These are phyloP conservation scores for Tragelaphus imberbis DNA, from an alignment of 2,113 vertebrate species.

Conservation along the genomic window DNA sequence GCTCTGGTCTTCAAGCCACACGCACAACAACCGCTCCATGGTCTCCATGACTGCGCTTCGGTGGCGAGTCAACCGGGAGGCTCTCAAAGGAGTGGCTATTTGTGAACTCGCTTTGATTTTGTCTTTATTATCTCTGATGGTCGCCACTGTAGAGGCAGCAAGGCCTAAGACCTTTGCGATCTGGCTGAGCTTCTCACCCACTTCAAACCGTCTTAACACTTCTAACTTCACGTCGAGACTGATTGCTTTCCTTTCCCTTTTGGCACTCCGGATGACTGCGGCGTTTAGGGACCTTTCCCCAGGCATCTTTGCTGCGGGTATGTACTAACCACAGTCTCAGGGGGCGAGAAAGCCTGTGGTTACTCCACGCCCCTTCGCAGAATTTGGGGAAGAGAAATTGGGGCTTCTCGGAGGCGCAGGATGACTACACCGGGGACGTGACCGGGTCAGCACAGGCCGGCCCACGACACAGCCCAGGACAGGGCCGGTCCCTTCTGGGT, in stretches of 20 bases:
- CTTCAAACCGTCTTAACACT: neutral
- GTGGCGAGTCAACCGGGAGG: neutral
- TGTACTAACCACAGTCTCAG: neutral
- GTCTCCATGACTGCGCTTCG: neutral
- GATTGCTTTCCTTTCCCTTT: neutral
- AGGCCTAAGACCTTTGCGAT: neutral
- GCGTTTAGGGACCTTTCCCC: neutral
- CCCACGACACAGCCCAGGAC: neutral
- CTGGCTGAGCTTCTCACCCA: slow-evolving; percentile 7
- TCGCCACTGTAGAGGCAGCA: neutral
- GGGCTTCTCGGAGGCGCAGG: neutral
- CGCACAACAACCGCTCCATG: neutral
- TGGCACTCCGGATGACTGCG: neutral
- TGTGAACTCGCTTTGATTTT: neutral
- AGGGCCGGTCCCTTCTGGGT: neutral
- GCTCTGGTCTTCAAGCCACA: slow-evolving; percentile 35
- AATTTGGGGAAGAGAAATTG: neutral
- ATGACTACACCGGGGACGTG: neutral
- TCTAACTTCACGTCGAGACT: neutral
- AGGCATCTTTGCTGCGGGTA: neutral
- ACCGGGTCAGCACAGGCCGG: neutral
- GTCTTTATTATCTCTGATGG: neutral
- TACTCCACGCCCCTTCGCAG: neutral
- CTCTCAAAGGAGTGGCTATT: neutral
- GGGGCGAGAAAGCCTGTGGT: neutral